Conservation (phyloP, 2,888 invertebrate genomes). For the Meganola albula region DNA sequence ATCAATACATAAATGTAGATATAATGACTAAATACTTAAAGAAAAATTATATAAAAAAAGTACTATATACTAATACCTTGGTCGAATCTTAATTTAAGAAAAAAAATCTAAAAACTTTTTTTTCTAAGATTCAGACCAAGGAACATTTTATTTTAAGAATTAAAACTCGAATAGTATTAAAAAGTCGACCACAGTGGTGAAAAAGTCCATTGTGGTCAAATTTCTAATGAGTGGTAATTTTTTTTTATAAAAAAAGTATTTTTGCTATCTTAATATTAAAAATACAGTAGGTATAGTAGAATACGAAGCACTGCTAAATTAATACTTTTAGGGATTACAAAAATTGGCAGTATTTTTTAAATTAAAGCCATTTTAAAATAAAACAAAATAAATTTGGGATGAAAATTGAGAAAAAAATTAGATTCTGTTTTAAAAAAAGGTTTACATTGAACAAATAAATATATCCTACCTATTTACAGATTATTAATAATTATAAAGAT, state of each 20-base stretch:
- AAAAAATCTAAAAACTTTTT: background rate
- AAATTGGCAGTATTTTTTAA: constrained; percentile 33
- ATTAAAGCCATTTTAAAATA: constrained; percentile 17
- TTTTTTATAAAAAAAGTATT: constrained; percentile 37
- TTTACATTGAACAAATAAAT: constrained; percentile 19
- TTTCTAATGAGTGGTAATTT: constrained; percentile 51
- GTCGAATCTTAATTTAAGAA: no score
- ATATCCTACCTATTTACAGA: constrained; percentile 33
- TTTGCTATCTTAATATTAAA: constrained; percentile 25
- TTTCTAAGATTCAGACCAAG: constrained; percentile 20
- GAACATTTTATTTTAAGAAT: constrained; percentile 19
- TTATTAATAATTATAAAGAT: constrained; percentile 20
- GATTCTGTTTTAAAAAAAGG: constrained; percentile 12
- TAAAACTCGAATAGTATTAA: constrained; percentile 59
- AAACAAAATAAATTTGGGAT: constrained; percentile 4
- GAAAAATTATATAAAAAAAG: constrained; percentile 29
- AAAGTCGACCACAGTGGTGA: constrained; percentile 62
- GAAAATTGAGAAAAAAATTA: constrained; percentile 21
- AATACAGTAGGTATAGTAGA: constrained; percentile 21
- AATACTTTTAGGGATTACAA: constrained; percentile 24
- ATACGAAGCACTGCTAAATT: constrained; percentile 26
- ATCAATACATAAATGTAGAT: constrained; percentile 43
- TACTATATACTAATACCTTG: no score
- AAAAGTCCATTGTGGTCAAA: constrained; percentile 59
- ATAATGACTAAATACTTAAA: constrained; percentile 52